Evolutionary conservation across 2,797 vertebrate species (phyloP), one percentile per base, ranked within the genome.

Genomic region (Neosalanx taihuensis): DNA sequence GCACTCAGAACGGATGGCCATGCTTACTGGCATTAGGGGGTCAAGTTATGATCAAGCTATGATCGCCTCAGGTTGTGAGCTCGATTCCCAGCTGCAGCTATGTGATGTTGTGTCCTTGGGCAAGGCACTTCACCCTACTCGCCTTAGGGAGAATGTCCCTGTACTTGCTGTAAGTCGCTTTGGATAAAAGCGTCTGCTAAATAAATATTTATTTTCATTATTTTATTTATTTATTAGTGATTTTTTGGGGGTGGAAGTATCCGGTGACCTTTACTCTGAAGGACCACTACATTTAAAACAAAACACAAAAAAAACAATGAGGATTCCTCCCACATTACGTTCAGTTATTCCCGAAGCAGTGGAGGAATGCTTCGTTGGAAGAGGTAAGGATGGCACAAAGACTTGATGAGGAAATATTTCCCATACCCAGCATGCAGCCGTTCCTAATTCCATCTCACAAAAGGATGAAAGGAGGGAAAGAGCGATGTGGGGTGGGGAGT

Each of bases 371-470:
- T 49, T 65, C 4, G 12, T 65, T 65, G n/a, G 29, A 26, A 31
- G 26, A 26, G 18, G 51, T 68, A 31, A 57, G 17, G 9, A n/a
- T 64, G 53, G 35, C 61, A 59, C 31, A 59, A 65, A 60, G 57
- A 60, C 6, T 53, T 33, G 30, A 63, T 51, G 31, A 26, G 59
- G 70, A 69, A 67, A 69, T 76, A 70, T 69, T 69, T 72, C 69
- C 65, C 65, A 64, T 64, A 20, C 60, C 4, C 59, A 63, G 70
- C 65, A 58, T 64, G 75, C 49, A 61, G 26, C 70, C 60, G 61
- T 69, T 53, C 30, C 60, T 64, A 63, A 72, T 61, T 69, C 59
- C 29, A 31, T 59, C 30, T 49, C 18, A 71, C 70, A 71, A 75
- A 66, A 62, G 73, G 35, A 49, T 23, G 59, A 69, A 59, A 65